Evolutionary conservation across 2,888 invertebrate genomes (phyloP).

Genomic region (Epirrhoe alternata): DNA sequence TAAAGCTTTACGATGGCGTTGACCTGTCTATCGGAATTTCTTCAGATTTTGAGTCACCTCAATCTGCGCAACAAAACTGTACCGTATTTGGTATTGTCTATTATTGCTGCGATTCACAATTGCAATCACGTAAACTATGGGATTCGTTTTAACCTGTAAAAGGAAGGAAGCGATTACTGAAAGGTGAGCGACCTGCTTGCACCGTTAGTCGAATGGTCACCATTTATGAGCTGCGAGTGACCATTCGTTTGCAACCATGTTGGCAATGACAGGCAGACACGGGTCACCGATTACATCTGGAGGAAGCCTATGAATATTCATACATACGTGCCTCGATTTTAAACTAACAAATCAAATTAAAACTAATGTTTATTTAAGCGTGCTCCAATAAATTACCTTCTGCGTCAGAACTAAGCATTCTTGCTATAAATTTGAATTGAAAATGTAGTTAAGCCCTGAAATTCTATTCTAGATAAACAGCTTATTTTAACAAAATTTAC

Average conservation of each 20-base stretch:
- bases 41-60: slow-evolving; percentile 36
- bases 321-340: slow-evolving; percentile 57
- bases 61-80: slow-evolving; percentile 13
- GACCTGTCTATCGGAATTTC: slow-evolving; percentile 43
- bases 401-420: slow-evolving; percentile 21
- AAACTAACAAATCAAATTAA: slow-evolving; percentile 28
- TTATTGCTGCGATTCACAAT: slow-evolving; percentile 52
- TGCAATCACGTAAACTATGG: slow-evolving; percentile 71
- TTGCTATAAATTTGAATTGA: slow-evolving; percentile 18
- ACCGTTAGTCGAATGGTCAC: slow-evolving; percentile 74
- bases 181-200: slow-evolving; percentile 79
- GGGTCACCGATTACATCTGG: slow-evolving; percentile 67
- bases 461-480: slow-evolving; percentile 9
- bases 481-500: slow-evolving; percentile 20
- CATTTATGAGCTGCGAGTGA: slow-evolving; percentile 58
- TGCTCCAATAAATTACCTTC: slow-evolving; percentile 27
- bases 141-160: slow-evolving; percentile 72
- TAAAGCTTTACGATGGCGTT: slow-evolving; percentile 52
- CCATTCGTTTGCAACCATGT: slow-evolving; percentile 47
- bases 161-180: slow-evolving; percentile 81
- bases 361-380: slow-evolving; percentile 17
- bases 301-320: slow-evolving; percentile 69
- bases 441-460: slow-evolving; percentile 4
- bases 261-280: slow-evolving; percentile 50
- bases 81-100: slow-evolving; percentile 36